phyloP scores from a whole-genome alignment of 1,140 invertebrate species.

The Coelopa frigida region DNA sequence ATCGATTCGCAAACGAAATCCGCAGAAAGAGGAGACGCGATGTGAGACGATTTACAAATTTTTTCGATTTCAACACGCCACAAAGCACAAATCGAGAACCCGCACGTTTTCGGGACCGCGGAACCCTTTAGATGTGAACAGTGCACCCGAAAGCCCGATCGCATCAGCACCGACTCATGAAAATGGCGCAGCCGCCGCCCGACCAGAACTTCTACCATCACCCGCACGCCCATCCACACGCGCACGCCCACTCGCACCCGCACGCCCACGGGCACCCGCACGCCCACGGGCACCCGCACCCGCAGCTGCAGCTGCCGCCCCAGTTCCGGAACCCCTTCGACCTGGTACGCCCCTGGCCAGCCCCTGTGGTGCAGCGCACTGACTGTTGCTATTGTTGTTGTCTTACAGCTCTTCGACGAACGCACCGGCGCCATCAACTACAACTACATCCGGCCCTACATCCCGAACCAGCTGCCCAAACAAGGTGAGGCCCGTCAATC shows the following conservation, averaged over 20 bases:
- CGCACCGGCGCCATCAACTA: conserved; percentile 37
- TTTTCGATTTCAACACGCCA: too few species aligned
- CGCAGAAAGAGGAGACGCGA: too few species aligned
- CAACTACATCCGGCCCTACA: conserved; percentile 36
- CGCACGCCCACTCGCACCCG: conserved; percentile 25
- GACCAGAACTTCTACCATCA: conserved; percentile 40
- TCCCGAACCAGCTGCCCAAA: conserved; percentile 33
- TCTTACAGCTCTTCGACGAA: conserved; percentile 33
- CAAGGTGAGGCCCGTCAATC: conserved; percentile 24
- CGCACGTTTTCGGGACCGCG: too few species aligned
- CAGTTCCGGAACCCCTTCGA: conserved; percentile 39
- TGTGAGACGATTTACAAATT: too few species aligned
- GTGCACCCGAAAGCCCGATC: too few species aligned
- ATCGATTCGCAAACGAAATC: too few species aligned
- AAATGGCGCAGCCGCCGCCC: conserved; percentile 41
- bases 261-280: conserved; percentile 31
- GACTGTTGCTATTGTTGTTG: conserved; percentile 3
- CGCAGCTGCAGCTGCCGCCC: conserved; percentile 37
- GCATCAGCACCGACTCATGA: too few species aligned
- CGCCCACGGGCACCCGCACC: conserved; percentile 26
- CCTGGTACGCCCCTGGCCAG: conserved; percentile 22
- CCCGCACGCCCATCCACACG: conserved; percentile 28
- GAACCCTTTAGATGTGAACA: too few species aligned
- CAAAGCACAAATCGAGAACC: too few species aligned
- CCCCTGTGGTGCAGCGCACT: not conserved